Evolutionary conservation across 2,113 vertebrate species (phyloP).

Genomic region (Rhea americana): DNA sequence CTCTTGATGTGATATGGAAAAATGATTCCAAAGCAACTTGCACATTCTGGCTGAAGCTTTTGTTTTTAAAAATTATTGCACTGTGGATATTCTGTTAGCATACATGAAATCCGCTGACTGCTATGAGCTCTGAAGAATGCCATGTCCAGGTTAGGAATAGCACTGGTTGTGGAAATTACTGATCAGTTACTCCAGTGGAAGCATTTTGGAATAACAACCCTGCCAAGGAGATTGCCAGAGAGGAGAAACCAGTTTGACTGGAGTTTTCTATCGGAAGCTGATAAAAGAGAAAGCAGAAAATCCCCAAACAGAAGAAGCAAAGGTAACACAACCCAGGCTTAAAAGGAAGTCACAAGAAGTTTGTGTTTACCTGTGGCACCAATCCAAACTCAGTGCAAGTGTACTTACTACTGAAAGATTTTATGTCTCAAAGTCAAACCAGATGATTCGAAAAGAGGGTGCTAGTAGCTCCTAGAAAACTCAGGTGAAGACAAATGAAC

Average conservation of each 20-base stretch:
- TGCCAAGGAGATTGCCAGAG: neutral
- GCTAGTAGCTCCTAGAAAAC: neutral
- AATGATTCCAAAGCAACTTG: neutral
- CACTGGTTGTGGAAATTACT: neutral
- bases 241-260: constrained; percentile 55
- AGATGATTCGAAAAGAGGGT: constrained; percentile 10
- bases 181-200: neutral
- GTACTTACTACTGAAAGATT: neutral
- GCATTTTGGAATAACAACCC: neutral
- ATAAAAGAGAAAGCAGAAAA: constrained; percentile 45
- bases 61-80: neutral
- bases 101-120: neutral
- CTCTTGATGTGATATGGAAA: neutral
- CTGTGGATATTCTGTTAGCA: neutral
- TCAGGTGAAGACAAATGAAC: neutral
- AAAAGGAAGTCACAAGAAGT: constrained; percentile 19
- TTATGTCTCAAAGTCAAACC: constrained; percentile 8
- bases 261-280: constrained; percentile 1
- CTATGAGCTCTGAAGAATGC: neutral
- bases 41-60: neutral
- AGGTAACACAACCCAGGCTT: constrained; percentile 27
- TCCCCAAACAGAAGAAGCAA: constrained; percentile 7
- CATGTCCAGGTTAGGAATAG: neutral
- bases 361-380: constrained; percentile 39
- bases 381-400: neutral